phyloP scores from a whole-genome alignment of 2,888 invertebrate species.

The Ganaspis brasiliensis region DNA sequence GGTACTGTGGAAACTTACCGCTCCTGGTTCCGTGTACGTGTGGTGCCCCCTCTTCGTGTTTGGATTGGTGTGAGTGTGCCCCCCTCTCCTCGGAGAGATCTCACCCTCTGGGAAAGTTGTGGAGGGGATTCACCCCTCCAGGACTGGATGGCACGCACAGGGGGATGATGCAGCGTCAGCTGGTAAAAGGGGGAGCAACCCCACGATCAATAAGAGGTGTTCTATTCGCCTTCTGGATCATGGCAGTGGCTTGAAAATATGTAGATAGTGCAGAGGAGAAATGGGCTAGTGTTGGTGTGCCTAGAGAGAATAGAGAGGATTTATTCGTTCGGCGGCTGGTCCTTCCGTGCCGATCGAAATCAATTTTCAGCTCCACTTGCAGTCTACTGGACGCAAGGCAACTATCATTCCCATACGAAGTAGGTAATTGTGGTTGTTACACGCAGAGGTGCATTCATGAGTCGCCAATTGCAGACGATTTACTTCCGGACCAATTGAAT shows the following conservation, averaged over 20 bases:
- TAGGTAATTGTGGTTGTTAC: slow-evolving; percentile 56
- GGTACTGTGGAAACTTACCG: too few relatives aligned
- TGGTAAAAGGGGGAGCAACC: slow-evolving; percentile 29
- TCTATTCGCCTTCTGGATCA: slow-evolving; percentile 35
- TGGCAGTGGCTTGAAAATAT: slow-evolving; percentile 22
- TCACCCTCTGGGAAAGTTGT: not conserved
- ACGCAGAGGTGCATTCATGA: slow-evolving; percentile 44
- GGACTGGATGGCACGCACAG: not conserved
- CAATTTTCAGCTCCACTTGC: slow-evolving; percentile 53
- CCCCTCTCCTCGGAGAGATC: not conserved
- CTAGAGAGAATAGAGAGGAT: not conserved
- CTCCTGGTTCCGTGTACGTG: too few relatives aligned
- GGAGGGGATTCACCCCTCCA: slow-evolving; percentile 45
- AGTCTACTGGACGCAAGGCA: slow-evolving; percentile 55
- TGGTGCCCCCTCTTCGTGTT: not conserved
- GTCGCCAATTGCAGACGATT: slow-evolving; percentile 51
- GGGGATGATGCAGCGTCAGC: slow-evolving; percentile 30
- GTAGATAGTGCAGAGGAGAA: slow-evolving; percentile 24
- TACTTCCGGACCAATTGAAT: slow-evolving; percentile 53
- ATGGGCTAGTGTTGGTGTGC: not conserved
- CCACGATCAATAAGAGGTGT: slow-evolving; percentile 36
- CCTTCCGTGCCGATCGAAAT: slow-evolving; percentile 49
- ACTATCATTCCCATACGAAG: slow-evolving; percentile 48
- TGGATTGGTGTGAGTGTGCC: not conserved
- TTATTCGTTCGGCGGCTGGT: slow-evolving; percentile 13